Evolutionary conservation across 2,113 vertebrate species (phyloP), one percentile per base, ranked within the genome.

Genomic region (Actenoides lindsayi): DNA sequence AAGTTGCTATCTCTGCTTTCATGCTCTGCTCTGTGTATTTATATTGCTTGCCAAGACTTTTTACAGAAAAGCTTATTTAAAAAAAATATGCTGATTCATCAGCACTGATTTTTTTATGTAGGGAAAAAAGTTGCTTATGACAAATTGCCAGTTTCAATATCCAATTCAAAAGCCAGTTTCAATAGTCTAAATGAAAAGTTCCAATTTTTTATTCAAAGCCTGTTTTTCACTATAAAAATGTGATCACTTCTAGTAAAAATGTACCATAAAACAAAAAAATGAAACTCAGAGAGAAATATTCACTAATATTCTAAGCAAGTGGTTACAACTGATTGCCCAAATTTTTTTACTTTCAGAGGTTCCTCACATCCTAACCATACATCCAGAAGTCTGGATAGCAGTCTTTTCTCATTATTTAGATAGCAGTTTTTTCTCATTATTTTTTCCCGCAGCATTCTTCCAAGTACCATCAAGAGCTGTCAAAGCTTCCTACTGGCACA

Each of bases 41-140:
- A 25, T 0, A 25, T 20, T 64, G 65, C 62, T 67, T 93, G 94
- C 89, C 91, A 96, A 89, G 70, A 37, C 35, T 30, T 83, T 53
- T 37, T 37, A 63, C 41, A 91, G 50, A 79, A 82, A 76, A 4
- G 11, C 46, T 93, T 85, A 31, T 53, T 44, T 51, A 53, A 0
- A 0, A 50, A 67, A 89, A 89, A 85, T 28, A 71, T 37, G 75
- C 77, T 73, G 78, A 95, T 73, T 96, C 93, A 90, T 89, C 95
- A 94, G 20, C 65, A 62, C 18, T 41, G 73, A 53, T 69, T 68
- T 59, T 59, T 82, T 44, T 60, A 73, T 9, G 33, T 21, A 65
- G 51, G 64, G 39, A 5, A 81, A 93, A 94, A 63, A 80, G 71
- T 64, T 30, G 14, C 28, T 68, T 86, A 50, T 53, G 57, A 89